Conservation (phyloP, 2,113 vertebrate species). For the Dipodomys stephensi region DNA sequence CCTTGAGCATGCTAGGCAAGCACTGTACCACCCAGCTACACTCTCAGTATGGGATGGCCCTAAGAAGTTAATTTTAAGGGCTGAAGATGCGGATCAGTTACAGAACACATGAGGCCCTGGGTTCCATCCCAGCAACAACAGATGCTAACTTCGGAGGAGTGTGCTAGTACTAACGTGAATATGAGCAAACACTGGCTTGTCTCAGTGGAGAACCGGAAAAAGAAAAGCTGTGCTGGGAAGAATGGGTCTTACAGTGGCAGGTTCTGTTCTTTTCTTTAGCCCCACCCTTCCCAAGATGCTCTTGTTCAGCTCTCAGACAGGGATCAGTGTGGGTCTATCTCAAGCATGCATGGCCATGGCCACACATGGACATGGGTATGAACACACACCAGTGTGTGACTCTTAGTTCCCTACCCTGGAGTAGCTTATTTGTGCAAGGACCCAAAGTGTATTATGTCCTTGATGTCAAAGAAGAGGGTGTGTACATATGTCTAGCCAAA, state of each 20-base stretch:
- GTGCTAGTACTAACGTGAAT: neutral
- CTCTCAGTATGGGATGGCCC: neutral
- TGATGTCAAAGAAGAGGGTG: neutral
- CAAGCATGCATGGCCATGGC: too few relatives aligned
- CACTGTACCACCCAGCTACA: neutral
- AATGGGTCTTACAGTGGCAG: neutral
- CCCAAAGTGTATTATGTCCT: neutral
- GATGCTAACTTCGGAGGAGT: neutral
- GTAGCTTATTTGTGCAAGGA: neutral
- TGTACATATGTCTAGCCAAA: neutral
- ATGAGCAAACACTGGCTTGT: neutral
- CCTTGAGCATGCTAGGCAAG: neutral
- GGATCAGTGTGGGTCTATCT: neutral
- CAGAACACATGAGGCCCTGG: neutral
- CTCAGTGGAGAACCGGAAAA: neutral
- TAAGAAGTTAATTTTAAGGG: neutral
- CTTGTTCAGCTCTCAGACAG: neutral
- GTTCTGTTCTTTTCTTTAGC: neutral
- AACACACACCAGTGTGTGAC: neutral
- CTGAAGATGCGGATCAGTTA: neutral
- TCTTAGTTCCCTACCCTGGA: slow-evolving; percentile 60
- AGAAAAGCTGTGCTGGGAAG: neutral
- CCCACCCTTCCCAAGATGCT: neutral
- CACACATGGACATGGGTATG: too few relatives aligned
- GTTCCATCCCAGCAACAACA: neutral